Evolutionary conservation across 2,888 invertebrate genomes (phyloP).

Genomic region (Silvanus unidentatus): DNA sequence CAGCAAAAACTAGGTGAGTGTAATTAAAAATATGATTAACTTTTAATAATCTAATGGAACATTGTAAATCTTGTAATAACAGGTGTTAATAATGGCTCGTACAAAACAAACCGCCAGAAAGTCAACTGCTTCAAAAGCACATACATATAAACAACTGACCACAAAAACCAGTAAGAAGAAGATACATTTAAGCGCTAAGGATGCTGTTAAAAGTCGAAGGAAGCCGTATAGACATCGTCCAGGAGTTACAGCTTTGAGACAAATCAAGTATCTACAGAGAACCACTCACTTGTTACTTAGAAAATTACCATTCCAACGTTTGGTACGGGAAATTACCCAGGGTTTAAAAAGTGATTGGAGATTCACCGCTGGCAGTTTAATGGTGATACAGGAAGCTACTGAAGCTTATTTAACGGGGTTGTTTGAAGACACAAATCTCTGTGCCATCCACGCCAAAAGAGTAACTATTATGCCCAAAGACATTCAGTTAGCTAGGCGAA

Average conservation of each 20-base stretch:
- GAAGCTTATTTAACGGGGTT: constrained; percentile 52
- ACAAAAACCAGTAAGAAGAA: too few species aligned
- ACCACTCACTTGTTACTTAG: constrained; percentile 85
- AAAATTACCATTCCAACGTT: constrained; percentile 79
- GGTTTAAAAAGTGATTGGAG: constrained; percentile 88
- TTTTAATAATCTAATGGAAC: too few species aligned
- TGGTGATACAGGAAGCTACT: constrained; percentile 68
- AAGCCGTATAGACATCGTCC: constrained; percentile 45
- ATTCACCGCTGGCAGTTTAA: constrained; percentile 85
- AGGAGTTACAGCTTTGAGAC: constrained; percentile 86
- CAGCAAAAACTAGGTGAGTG: too few species aligned
- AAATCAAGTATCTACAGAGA: constrained; percentile 89
- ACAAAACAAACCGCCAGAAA: too few species aligned
- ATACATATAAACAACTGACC: too few species aligned
- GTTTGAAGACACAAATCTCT: constrained; percentile 17
- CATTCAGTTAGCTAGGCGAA: constrained; percentile 89
- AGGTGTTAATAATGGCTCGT: too few species aligned
- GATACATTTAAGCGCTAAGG: too few species aligned
- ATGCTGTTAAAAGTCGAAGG: too few species aligned
- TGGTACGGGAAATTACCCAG: constrained; percentile 89
- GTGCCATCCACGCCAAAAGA: constrained; percentile 54
- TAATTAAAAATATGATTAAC: too few species aligned
- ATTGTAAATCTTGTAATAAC: too few species aligned
- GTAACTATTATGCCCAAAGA: constrained; percentile 78
- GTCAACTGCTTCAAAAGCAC: too few species aligned